Percentiles rank a stretch among this genome's conserved stretches.
Evolutionary conservation across 2,888 invertebrate species (phyloP).

Genomic region (Microplitis deprimator): DNA sequence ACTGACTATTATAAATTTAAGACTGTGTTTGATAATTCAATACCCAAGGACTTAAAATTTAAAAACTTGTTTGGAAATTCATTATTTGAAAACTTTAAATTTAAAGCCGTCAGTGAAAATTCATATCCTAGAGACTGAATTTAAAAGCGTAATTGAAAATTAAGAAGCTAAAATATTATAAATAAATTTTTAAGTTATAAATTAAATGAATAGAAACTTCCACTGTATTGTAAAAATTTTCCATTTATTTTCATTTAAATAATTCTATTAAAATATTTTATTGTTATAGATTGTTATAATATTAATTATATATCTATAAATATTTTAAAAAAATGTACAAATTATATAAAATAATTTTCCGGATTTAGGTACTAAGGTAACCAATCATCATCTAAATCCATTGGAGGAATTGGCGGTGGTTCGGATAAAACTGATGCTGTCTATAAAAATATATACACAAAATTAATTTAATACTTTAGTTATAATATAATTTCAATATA

Average conservation of each 20-base stretch:
- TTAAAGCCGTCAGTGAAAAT: no score
- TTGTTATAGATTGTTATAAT: background rate
- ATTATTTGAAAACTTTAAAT: no score
- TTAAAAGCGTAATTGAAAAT: no score
- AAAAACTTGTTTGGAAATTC: no score
- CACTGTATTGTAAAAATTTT: background rate
- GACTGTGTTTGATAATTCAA: no score
- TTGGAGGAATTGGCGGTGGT: constrained; percentile 62
- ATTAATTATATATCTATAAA: background rate
- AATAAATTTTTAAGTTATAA: no score
- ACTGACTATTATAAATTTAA: no score
- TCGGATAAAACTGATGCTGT: constrained; percentile 52
- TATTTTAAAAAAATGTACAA: background rate
- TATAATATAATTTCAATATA: background rate
- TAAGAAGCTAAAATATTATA: no score
- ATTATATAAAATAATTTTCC: constrained; percentile 3
- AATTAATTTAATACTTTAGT: background rate
- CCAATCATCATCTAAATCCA: constrained; percentile 55
- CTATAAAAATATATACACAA: background rate
- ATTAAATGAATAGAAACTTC: no score
- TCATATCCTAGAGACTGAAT: no score
- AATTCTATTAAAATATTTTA: constrained; percentile 26
- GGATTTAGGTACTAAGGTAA: constrained; percentile 25
- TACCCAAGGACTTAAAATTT: no score
- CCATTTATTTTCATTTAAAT: background rate